Evolutionary conservation across 2,888 invertebrate species (phyloP).

Genomic region (Exocentrus adspersus): DNA sequence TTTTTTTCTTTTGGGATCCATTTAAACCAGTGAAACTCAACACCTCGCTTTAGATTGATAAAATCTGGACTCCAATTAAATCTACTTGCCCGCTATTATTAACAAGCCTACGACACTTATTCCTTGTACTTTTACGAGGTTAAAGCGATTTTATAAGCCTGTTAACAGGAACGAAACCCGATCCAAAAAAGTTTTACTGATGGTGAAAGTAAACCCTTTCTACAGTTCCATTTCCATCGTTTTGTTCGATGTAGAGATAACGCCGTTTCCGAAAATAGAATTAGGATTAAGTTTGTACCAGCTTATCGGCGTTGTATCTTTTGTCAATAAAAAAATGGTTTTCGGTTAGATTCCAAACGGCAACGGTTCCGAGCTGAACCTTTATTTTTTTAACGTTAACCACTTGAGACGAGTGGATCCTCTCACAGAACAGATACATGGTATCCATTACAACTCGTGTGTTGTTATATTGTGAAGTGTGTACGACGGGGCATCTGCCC

Average conservation of each 20-base stretch:
- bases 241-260: slow-evolving; percentile 27
- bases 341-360: slow-evolving; percentile 27
- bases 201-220: slow-evolving; percentile 19
- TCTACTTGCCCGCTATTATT: slow-evolving; percentile 3
- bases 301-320: slow-evolving; percentile 24
- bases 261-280: slow-evolving; percentile 25
- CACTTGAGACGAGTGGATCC: slow-evolving; percentile 33
- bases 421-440: slow-evolving; percentile 33
- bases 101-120: not conserved
- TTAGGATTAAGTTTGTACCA: slow-evolving; percentile 29
- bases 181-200: slow-evolving; percentile 12
- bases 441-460: slow-evolving; percentile 47
- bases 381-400: slow-evolving; percentile 23
- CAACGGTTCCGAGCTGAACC: slow-evolving; percentile 24
- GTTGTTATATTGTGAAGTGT: slow-evolving; percentile 46
- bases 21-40: slow-evolving; percentile 18
- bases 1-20: not conserved
- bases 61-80: slow-evolving; percentile 26
- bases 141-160: too few species aligned
- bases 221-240: not conserved
- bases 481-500: slow-evolving; percentile 46
- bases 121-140: too few species aligned
- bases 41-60: slow-evolving; percentile 36
- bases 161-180: slow-evolving; percentile 16
- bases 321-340: too few species aligned